phyloP scores from a whole-genome alignment of 64 coral and sea anemone genomes.

The Montipora efflorescens region DNA sequence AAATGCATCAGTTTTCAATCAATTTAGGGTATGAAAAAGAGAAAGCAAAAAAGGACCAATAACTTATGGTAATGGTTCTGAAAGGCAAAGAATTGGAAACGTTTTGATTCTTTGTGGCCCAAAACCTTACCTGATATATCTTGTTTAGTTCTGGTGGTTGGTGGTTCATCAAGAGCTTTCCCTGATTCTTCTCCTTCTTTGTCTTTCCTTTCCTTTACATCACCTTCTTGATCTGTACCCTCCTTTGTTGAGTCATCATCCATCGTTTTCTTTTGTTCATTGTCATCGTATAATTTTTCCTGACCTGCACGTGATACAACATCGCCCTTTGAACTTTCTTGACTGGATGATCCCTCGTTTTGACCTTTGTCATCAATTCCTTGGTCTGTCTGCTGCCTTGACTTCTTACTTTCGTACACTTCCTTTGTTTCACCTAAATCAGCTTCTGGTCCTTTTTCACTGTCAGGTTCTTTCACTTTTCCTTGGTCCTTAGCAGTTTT shows the following conservation, averaged over 20 bases:
- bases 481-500: not conserved
- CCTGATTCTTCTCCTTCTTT: constrained; percentile 26
- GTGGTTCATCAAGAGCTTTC: not conserved
- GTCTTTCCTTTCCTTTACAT: constrained; percentile 13
- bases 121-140: constrained; percentile 8
- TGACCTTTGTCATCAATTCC: constrained; percentile 27
- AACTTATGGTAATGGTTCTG: too few relatives aligned
- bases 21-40: too few relatives aligned
- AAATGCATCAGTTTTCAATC: too few relatives aligned
- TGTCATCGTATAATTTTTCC: constrained; percentile 4
- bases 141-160: not conserved
- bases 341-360: not conserved
- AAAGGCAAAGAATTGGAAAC: too few relatives aligned
- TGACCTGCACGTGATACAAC: constrained; percentile 2
- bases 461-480: not conserved
- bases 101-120: too few relatives aligned
- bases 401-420: constrained; percentile 1
- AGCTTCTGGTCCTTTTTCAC: not conserved
- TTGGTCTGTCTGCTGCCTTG: not conserved
- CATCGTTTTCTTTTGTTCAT: constrained; percentile 51
- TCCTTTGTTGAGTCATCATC: constrained; percentile 57
- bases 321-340: constrained; percentile 27
- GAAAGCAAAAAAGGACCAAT: too few relatives aligned
- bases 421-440: not conserved
- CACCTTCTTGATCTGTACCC: constrained; percentile 27